These are phyloP conservation scores for Erpetoichthys calabaricus DNA, from an alignment of 2,797 vertebrate species.

Conservation along the genomic window DNA sequence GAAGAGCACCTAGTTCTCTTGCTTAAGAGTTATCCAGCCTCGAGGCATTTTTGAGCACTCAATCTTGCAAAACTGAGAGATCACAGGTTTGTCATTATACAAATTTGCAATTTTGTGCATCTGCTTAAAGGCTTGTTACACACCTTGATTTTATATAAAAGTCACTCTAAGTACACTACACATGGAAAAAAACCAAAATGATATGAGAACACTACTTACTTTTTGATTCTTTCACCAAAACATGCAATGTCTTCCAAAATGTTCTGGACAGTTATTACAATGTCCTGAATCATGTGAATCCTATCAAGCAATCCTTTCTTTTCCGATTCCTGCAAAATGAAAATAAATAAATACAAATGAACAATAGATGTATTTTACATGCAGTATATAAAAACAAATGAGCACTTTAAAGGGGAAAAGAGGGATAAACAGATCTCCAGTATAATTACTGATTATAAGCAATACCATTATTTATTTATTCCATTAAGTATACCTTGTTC, in stretches of 20 bases:
- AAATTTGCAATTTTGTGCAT: too few species aligned
- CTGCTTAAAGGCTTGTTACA: too few species aligned
- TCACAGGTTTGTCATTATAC: too few species aligned
- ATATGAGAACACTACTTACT: conserved; percentile 51
- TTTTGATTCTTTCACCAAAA: conserved; percentile 84
- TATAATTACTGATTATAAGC: conserved; percentile 41
- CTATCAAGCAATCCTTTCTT: conserved; percentile 88
- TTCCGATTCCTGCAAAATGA: conserved; percentile 64
- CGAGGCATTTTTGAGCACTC: too few species aligned
- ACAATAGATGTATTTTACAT: conserved; percentile 8
- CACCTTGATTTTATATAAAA: too few species aligned
- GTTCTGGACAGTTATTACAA: conserved; percentile 77
- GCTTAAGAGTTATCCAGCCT: too few species aligned
- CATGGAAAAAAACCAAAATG: too few species aligned
- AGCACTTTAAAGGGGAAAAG: conserved; percentile 34
- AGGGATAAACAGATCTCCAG: conserved; percentile 43
- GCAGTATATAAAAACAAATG: conserved; percentile 21
- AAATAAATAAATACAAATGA: conserved; percentile 23
- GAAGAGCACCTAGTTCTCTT: too few species aligned
- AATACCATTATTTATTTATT: conserved; percentile 43
- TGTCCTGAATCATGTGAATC: conserved; percentile 93
- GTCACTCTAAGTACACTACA: too few species aligned
- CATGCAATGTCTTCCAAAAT: conserved; percentile 77
- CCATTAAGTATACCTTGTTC: too few species aligned
- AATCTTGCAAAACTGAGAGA: too few species aligned